Conservation (phyloP, 1,140 invertebrate species). For the Delia radicum region DNA sequence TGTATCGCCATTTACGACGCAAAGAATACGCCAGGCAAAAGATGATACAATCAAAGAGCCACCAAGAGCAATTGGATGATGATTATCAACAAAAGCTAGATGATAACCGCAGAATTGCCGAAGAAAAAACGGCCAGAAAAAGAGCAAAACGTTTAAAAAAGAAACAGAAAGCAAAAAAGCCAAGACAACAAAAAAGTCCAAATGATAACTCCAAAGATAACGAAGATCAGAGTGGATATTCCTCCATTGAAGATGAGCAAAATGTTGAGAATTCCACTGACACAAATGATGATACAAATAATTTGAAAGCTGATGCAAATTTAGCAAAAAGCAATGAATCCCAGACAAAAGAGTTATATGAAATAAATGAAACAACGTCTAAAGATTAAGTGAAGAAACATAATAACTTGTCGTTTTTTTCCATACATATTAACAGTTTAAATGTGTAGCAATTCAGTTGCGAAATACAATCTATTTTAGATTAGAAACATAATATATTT, state of each 20-base stretch:
- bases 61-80: slow-evolving; percentile 75
- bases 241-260: background rate
- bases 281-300: background rate
- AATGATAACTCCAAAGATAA: slow-evolving; percentile 37
- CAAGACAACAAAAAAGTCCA: slow-evolving; percentile 55
- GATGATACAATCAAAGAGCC: slow-evolving; percentile 82
- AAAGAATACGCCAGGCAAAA: slow-evolving; percentile 96
- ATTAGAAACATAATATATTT: too few relatives aligned
- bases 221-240: too few relatives aligned
- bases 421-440: too few relatives aligned
- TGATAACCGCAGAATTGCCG: slow-evolving; percentile 73
- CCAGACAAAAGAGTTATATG: background rate
- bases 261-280: background rate
- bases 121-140: slow-evolving; percentile 82
- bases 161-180: slow-evolving; percentile 64
- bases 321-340: background rate
- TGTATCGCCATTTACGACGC: slow-evolving; percentile 89
- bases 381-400: too few relatives aligned
- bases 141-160: slow-evolving; percentile 79
- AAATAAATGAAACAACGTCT: too few relatives aligned
- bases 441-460: too few relatives aligned
- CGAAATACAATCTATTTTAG: too few relatives aligned
- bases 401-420: too few relatives aligned
- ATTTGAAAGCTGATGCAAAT: background rate
- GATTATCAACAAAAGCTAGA: slow-evolving; percentile 81